Evolutionary conservation across 1,140 invertebrate species (phyloP), one percentile per base, ranked within the genome.

Genomic region (Aphidius ervi): DNA sequence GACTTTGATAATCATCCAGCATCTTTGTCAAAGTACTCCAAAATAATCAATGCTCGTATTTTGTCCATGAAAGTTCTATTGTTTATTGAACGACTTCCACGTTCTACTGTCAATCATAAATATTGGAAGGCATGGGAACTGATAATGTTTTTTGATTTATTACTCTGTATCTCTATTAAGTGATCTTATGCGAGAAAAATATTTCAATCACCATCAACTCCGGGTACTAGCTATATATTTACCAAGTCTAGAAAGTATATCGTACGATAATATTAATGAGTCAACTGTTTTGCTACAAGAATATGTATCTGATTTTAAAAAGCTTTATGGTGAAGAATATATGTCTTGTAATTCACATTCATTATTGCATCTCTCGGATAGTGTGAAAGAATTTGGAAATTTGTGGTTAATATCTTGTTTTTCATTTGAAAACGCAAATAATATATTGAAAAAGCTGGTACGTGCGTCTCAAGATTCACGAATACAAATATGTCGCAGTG

Each of bases 381-480:
- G 9, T 7, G 52, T 41, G 7, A 7, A n/a, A 10, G 39, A 53
- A 4, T 53, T 53, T 53, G 37, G 52, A 39, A 4, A 23, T 4
- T 53, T 53, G 39, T 16, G 8, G 9, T 53, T 39, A 9, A 59
- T 43, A 10, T 66, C 65, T 7, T 58, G 61, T 6, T 63, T 66
- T 9, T 49, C 59, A 10, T 66, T 46, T 20, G 65, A 69, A 65
- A 42, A 53, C 49, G 50, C 61, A 31, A 66, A 69, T 63, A 62
- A 60, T 45, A 43, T 60, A 5, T n/a, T 68, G 3, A 47, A 57
- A 41, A 50, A 46, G 6, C 56, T 68, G 43, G 59, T 64, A 41
- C 54, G 63, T 43, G 58, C 55, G 5, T 65, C 67, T n/a, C 57
- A 63, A 47, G 56, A 59, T 45, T 16, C 63, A 59, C 46, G 57